Base-by-base conservation (phyloP, 2,797 vertebrate species). In the Enteromius fasciolatus region DNA sequence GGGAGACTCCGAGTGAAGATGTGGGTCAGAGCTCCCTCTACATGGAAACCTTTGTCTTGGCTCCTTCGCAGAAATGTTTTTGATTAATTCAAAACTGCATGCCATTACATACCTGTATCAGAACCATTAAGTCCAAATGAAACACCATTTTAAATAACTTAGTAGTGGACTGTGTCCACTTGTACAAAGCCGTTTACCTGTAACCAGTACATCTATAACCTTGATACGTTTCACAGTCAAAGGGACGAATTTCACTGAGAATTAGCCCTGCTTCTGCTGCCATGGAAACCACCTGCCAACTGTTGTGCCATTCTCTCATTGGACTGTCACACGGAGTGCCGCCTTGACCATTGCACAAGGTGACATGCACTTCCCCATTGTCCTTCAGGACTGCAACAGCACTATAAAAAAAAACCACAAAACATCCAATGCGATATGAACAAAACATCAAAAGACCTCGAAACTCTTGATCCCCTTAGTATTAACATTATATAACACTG, bases 331-430 rank as follows among this genome's bases (percentile, higher is more conserved):
- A 95, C 1, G 96, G 96, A 2, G 98, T 99, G 7, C 98, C 98
- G 0, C 98, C 98, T 89, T 99, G 98, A n/a, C 98, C 97, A 7
- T 92, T 97, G 90, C 98, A 99, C 78, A 99, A 90, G 44, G 96
- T 92, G 75, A 99, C 93, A 0, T 96, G 96, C 46, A 98, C 81
- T 80, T 98, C 96, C 46, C 98, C 98, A 0, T 92, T 88, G 72
- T 95, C 88, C 39, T 94, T 87, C 89, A 99, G 93, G 80, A 99
- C 91, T 77, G 95, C 92, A 69, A 94, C 80, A 8, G 94, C 97
- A 88, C 98, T 99, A 86, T 36, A 86, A 17, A 69, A 18, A 69
- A 18, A 75, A 33, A 4, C 3, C 10, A 88, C n/a, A 39, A 52
- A 54, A 76, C 67, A 68, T 48, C n/a, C 23, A 76, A 23, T 46